Evolutionary conservation across 2,797 vertebrate species (phyloP).

Genomic region (Pempheris klunzingeri): DNA sequence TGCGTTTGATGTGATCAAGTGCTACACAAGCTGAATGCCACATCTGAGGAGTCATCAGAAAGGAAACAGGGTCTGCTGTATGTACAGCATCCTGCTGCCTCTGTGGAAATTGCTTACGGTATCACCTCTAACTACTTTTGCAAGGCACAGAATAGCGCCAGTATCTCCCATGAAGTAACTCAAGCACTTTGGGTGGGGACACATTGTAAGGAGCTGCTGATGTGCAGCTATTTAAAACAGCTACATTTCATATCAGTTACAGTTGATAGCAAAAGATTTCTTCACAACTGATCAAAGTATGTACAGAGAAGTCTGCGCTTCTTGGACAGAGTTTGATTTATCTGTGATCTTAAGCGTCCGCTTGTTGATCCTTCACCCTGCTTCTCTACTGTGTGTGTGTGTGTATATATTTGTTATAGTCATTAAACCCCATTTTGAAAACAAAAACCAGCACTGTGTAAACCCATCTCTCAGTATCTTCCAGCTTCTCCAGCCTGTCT

Average conservation of each 20-base stretch:
- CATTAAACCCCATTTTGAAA: not conserved
- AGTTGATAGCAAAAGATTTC: conserved; percentile 8
- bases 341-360: conserved; percentile 1
- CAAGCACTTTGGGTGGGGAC: conserved; percentile 7
- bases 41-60: conserved; percentile 72
- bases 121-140: conserved; percentile 58
- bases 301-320: not conserved
- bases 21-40: conserved; percentile 52
- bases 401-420: not conserved
- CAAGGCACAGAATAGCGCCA: conserved; percentile 28
- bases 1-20: conserved; percentile 55
- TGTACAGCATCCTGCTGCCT: conserved; percentile 28
- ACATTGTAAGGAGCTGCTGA: conserved; percentile 36
- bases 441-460: not conserved
- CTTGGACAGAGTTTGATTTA: not conserved
- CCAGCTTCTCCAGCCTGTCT: not conserved
- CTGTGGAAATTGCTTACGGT: conserved; percentile 41
- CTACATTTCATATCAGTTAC: not conserved
- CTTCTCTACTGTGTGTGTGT: not conserved
- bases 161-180: conserved; percentile 26
- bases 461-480: not conserved
- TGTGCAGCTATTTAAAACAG: conserved; percentile 29
- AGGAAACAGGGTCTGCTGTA: conserved; percentile 42
- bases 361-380: conserved; percentile 2
- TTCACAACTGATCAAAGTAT: not conserved